Evolutionary conservation across 2,888 invertebrate genomes (phyloP).

Genomic region (Ectobius pallidus): DNA sequence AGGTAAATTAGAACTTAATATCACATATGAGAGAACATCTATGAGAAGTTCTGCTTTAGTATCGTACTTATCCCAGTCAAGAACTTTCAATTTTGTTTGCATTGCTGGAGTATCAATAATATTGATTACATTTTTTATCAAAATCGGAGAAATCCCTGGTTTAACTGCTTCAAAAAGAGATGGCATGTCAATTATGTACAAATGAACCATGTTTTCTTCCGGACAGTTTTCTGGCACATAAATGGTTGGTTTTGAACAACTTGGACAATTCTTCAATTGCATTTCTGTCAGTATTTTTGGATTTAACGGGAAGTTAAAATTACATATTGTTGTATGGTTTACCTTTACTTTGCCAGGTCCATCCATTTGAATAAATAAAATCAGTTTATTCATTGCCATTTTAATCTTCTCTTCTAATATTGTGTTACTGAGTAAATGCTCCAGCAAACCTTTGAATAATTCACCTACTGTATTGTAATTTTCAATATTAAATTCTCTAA

Average conservation of each 20-base stretch:
- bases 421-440: not conserved
- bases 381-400: not conserved
- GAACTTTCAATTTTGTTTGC: not conserved
- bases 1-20: not conserved
- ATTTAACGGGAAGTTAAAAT: not conserved
- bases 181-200: conserved; percentile 4
- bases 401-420: not conserved
- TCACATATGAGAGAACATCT: not conserved
- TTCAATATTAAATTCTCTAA: not conserved
- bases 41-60: conserved; percentile 7
- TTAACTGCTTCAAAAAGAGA: conserved; percentile 14
- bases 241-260: not conserved
- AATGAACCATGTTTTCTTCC: not conserved
- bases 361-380: not conserved
- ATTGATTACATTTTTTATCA: conserved; percentile 4
- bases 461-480: not conserved
- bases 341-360: not conserved
- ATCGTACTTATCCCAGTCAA: not conserved
- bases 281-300: not conserved
- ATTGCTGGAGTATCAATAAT: not conserved
- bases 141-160: not conserved
- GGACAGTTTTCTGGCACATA: not conserved
- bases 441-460: not conserved
- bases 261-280: no score
- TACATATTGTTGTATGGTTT: not conserved